phyloP scores from a whole-genome alignment of 2,113 vertebrate species.

The Dendropsophus ebraccatus region DNA sequence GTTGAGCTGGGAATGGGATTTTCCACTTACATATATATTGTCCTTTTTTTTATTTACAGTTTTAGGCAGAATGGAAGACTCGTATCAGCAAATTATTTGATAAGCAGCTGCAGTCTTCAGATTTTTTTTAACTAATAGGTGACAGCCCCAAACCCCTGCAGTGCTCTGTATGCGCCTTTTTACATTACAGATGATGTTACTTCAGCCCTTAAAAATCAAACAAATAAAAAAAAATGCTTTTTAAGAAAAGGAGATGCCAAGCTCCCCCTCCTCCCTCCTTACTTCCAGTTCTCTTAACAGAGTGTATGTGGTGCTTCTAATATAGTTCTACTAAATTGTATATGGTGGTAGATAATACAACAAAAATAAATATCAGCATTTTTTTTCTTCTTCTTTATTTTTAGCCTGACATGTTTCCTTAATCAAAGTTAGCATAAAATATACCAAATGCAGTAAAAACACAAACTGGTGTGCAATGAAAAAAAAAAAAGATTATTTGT shows the following conservation, averaged over 20 bases:
- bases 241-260: neutral
- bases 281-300: neutral
- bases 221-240: constrained; percentile 54
- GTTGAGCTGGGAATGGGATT: constrained; percentile 62
- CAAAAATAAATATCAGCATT: neutral
- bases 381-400: neutral
- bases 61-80: constrained; percentile 72
- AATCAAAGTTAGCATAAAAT: neutral
- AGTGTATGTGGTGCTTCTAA: constrained; percentile 3
- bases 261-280: neutral
- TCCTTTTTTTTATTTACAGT: constrained; percentile 63
- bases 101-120: constrained; percentile 73
- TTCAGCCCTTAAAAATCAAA: constrained; percentile 59
- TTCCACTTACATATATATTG: constrained; percentile 37
- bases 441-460: neutral
- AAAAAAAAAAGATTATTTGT: neutral
- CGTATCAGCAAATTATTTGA: constrained; percentile 74
- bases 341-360: neutral
- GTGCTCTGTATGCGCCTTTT: constrained; percentile 53
- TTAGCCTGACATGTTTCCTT: neutral
- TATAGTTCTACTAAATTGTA: neutral
- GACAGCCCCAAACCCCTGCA: constrained; percentile 64
- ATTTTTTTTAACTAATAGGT: constrained; percentile 65
- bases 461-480: neutral
- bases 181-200: constrained; percentile 64